Evolutionary conservation across 2,113 vertebrate genomes (phyloP).

Genomic region (Silurus meridionalis): DNA sequence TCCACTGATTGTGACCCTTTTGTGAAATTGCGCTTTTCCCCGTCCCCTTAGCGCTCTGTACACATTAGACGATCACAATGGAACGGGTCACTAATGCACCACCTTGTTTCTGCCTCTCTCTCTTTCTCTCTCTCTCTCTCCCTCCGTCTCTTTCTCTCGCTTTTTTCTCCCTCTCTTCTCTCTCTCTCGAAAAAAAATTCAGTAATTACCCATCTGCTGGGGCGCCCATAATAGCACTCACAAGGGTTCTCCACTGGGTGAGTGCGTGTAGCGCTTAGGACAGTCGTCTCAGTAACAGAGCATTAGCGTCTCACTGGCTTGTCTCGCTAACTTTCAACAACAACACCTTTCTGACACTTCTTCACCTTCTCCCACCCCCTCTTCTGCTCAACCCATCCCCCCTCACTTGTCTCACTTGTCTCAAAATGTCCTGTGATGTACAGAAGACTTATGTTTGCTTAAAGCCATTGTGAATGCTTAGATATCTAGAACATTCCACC

Average conservation of each 20-base stretch:
- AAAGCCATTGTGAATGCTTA: neutral
- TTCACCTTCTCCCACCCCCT: neutral
- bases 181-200: conserved; percentile 38
- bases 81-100: conserved; percentile 52
- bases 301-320: conserved; percentile 44
- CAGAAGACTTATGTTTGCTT: neutral
- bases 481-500: neutral
- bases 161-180: conserved; percentile 4
- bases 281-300: conserved; percentile 45
- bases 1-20: conserved; percentile 50
- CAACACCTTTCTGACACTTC: conserved; percentile 45
- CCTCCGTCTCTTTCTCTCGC: conserved; percentile 33
- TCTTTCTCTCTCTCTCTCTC: conserved; percentile 34
- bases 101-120: conserved; percentile 47
- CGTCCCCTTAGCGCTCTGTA: conserved; percentile 44
- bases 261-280: conserved; percentile 40
- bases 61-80: conserved; percentile 50
- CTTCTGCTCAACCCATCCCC: neutral
- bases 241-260: conserved; percentile 48
- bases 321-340: conserved; percentile 46
- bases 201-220: conserved; percentile 51
- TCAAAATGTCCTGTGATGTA: neutral
- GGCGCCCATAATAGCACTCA: conserved; percentile 49
- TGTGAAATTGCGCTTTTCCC: conserved; percentile 46
- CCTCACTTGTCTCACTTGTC: neutral